A percentile compares a stretch with the other conserved stretches of the same genome.
Conservation (phyloP, 2,113 vertebrate species). For the Oxyura jamaicensis region DNA sequence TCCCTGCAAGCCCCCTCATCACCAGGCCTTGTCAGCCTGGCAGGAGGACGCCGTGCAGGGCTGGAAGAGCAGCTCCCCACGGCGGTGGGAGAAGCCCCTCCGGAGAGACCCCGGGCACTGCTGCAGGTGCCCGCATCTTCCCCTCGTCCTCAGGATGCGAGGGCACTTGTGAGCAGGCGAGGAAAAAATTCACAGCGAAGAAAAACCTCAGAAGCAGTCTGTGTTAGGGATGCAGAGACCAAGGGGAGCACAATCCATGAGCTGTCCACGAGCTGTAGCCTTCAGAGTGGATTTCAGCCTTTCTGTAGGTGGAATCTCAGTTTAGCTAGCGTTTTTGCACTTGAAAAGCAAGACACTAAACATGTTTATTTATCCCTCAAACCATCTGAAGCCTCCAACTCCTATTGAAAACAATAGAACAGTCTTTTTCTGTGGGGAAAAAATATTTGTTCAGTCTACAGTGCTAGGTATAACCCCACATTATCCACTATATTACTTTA, state of each 20-base stretch:
- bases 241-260: neutral
- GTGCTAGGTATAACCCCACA: neutral
- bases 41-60: accelerated
- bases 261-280: neutral
- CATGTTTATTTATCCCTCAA: neutral
- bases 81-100: too few species aligned
- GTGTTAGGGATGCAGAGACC: neutral
- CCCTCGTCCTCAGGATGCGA: neutral
- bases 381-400: neutral
- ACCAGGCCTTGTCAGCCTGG: neutral
- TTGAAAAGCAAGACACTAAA: neutral
- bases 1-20: neutral
- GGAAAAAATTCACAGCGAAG: neutral
- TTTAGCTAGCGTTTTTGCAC: neutral
- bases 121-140: too few species aligned
- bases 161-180: too few species aligned
- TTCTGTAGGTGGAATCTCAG: neutral
- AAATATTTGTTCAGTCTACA: neutral
- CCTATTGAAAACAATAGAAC: neutral
- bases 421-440: neutral
- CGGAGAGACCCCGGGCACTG: too few species aligned
- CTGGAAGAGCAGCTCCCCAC: neutral
- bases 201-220: neutral
- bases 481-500: neutral
- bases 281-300: neutral